Evolutionary conservation across 1,140 invertebrate species (phyloP).

Genomic region (Doryteuthis pealeii): DNA sequence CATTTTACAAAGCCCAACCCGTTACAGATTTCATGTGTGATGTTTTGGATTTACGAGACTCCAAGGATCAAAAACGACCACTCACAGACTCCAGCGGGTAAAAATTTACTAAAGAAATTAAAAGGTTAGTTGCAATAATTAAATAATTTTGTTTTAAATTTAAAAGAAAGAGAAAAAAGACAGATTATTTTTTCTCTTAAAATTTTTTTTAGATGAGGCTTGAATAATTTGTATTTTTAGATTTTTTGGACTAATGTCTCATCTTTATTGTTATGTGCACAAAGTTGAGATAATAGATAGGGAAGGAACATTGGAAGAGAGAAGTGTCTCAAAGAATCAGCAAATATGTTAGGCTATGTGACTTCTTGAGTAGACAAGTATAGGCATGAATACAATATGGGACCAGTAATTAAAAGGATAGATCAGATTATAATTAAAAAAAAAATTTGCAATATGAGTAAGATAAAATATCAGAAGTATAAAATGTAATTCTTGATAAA

Average conservation of each 20-base stretch:
- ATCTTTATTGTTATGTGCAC: no score
- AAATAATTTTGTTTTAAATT: background rate
- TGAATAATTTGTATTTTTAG: background rate
- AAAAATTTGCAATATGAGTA: no score
- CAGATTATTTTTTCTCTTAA: background rate
- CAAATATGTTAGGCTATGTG: background rate
- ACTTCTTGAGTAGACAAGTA: no score
- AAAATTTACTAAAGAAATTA: constrained; percentile 99
- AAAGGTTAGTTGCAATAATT: constrained; percentile 64
- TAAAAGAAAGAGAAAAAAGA: background rate
- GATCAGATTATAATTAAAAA: no score
- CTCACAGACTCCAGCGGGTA: constrained; percentile 98
- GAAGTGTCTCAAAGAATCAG: no score
- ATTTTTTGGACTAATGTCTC: no score
- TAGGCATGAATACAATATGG: no score
- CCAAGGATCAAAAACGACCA: constrained; percentile 92
- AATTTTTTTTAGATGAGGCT: background rate
- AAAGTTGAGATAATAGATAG: no score
- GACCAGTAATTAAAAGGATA: no score
- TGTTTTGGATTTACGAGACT: constrained; percentile 95
- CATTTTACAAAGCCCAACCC: constrained; percentile 99
- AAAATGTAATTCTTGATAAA: no score
- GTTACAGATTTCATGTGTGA: constrained; percentile 99
- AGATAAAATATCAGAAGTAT: no score
- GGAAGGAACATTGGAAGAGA: no score